Percentiles rank a stretch among this genome's conserved stretches.
Evolutionary conservation across 2,113 vertebrate genomes (phyloP).

Genomic region (Naja naja): DNA sequence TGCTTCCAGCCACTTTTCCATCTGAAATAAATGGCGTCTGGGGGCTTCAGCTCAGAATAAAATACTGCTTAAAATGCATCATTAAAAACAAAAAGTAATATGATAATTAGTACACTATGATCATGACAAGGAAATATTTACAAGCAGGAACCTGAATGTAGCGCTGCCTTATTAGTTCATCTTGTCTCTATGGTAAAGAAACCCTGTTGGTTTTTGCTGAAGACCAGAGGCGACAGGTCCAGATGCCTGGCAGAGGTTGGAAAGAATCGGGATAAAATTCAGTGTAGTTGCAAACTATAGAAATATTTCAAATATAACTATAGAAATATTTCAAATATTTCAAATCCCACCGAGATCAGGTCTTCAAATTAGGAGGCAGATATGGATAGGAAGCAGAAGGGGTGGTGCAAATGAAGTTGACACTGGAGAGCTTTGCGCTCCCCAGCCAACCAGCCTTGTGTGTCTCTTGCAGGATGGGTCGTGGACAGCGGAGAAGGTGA

Average conservation of each 20-base stretch:
- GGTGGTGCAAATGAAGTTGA: background rate
- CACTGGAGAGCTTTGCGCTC: background rate
- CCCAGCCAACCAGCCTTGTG: no score
- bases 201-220: background rate
- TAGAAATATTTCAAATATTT: background rate
- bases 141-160: background rate
- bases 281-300: background rate
- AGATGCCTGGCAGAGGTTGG: background rate
- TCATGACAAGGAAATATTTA: background rate
- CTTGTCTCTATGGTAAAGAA: background rate
- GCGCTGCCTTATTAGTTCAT: background rate
- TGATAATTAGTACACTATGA: background rate
- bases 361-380: background rate
- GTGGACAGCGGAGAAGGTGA: conserved; percentile 87
- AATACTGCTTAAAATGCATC: background rate
- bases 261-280: background rate
- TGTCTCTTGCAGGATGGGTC: conserved; percentile 72
- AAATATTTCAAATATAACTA: background rate
- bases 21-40: background rate
- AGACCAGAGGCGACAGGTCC: background rate
- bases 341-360: background rate
- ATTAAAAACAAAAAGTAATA: background rate
- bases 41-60: background rate
- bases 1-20: background rate
- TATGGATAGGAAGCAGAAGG: background rate